phyloP scores from a whole-genome alignment of 2,113 vertebrate genomes.

The Bungarus multicinctus region DNA sequence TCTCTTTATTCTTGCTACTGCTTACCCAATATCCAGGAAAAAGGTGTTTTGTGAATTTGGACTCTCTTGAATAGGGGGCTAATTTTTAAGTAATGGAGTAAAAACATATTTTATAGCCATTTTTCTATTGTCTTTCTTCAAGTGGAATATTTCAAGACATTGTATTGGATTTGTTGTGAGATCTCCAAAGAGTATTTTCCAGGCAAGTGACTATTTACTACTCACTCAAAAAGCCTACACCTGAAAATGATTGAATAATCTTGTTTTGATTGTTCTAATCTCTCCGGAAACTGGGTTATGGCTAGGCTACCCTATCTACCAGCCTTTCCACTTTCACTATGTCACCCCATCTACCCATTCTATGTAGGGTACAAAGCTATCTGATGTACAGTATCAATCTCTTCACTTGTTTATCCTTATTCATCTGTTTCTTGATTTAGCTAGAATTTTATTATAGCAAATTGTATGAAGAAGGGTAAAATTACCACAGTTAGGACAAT shows the following conservation, averaged over 20 bases:
- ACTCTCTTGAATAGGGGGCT: background rate
- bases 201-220: background rate
- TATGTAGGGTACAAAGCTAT: background rate
- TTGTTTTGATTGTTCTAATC: background rate
- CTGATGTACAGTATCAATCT: background rate
- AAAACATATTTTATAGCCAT: constrained; percentile 25
- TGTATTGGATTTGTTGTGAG: background rate
- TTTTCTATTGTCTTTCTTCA: constrained; percentile 20
- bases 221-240: background rate
- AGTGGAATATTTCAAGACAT: constrained; percentile 21
- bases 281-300: background rate
- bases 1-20: background rate
- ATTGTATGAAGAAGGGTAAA: background rate
- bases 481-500: background rate
- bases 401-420: too few species aligned
- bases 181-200: background rate
- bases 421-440: background rate
- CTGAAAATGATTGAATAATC: background rate
- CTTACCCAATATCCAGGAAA: background rate
- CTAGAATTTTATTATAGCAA: background rate
- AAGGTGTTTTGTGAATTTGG: background rate
- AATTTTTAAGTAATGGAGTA: background rate
- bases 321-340: background rate
- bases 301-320: background rate
- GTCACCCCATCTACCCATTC: background rate